Evolutionary conservation across 2,797 vertebrate genomes (phyloP).

Genomic region (Hypotaenidia philippensis): DNA sequence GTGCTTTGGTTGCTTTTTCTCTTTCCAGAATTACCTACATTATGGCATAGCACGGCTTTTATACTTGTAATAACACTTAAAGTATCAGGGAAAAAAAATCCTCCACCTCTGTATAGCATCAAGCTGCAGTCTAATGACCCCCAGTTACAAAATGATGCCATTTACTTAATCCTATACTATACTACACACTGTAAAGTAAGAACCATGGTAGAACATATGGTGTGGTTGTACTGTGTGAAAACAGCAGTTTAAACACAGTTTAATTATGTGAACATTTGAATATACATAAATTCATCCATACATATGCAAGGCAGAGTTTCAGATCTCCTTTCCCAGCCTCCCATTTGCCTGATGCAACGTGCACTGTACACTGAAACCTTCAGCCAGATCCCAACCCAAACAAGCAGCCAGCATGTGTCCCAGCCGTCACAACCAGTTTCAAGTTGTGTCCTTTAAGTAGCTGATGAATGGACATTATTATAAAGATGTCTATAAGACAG

Average conservation of each 20-base stretch:
- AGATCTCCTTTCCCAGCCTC: background rate
- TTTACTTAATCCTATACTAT: background rate
- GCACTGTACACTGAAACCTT: background rate
- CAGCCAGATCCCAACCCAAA: background rate
- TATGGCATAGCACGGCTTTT: background rate
- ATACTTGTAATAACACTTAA: background rate
- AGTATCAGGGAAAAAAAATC: background rate
- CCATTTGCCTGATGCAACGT: background rate
- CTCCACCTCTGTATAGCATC: background rate
- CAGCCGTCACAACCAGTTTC: slow-evolving; percentile 4
- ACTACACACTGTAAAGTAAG: background rate
- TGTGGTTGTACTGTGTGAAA: background rate
- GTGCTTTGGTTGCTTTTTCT: background rate
- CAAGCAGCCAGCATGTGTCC: background rate
- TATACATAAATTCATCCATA: background rate
- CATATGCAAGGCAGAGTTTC: background rate
- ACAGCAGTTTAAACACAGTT: background rate
- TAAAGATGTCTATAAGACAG: slow-evolving; percentile 23
- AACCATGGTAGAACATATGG: background rate
- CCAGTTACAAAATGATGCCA: background rate
- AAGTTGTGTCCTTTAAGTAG: slow-evolving; percentile 2
- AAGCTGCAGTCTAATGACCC: background rate
- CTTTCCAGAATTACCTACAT: background rate
- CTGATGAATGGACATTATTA: slow-evolving; percentile 46
- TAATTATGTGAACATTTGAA: background rate